Conservation (phyloP, 2,888 invertebrate species). For the Panzeria rudis region DNA sequence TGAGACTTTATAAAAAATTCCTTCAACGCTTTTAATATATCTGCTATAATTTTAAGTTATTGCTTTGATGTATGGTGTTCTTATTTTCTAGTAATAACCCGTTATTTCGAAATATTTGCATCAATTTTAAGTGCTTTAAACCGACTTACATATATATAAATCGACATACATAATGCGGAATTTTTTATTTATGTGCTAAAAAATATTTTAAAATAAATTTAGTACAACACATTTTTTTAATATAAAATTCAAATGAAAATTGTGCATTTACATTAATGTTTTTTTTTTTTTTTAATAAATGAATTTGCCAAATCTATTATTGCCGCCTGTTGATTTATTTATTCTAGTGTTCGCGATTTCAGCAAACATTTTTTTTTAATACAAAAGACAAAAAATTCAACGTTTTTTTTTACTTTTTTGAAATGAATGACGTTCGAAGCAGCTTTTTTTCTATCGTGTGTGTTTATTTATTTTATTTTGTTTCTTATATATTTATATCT, state of each 20-base stretch:
- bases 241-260: neutral
- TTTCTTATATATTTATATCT: slow-evolving; percentile 31
- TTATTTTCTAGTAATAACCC: neutral
- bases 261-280: neutral
- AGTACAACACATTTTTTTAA: neutral
- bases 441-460: slow-evolving; percentile 30
- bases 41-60: neutral
- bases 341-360: slow-evolving; percentile 1
- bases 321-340: slow-evolving; percentile 58
- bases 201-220: neutral
- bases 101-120: neutral
- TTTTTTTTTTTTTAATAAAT: slow-evolving; percentile 10
- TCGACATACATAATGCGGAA: neutral
- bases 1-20: neutral
- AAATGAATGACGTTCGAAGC: slow-evolving; percentile 53
- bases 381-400: neutral
- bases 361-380: slow-evolving; percentile 31
- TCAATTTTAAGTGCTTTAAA: neutral
- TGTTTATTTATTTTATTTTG: slow-evolving; percentile 28
- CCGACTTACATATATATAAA: neutral
- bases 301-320: slow-evolving; percentile 54
- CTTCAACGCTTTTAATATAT: neutral
- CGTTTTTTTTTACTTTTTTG: neutral
- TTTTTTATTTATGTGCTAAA: neutral
- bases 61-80: neutral